These are phyloP conservation scores for Athene cunicularia DNA, from an alignment of 2,113 vertebrate species.

Conservation along the genomic window DNA sequence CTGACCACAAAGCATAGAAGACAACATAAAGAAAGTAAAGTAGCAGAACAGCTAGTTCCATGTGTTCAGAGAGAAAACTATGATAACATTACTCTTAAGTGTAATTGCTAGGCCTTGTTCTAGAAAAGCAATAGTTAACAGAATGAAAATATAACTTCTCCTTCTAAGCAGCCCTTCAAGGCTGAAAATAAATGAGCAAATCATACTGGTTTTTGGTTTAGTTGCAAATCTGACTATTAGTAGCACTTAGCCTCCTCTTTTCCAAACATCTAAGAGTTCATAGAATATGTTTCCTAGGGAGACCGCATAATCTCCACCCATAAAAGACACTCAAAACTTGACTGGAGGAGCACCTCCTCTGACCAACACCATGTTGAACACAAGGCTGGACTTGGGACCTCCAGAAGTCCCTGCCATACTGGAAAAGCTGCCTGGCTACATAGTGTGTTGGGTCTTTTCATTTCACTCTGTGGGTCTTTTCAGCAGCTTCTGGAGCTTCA, in stretches of 20 bases:
- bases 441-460: background rate
- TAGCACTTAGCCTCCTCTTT: background rate
- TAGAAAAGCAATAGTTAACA: background rate
- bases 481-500: background rate
- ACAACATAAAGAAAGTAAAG: background rate
- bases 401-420: background rate
- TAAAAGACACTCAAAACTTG: background rate
- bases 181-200: background rate
- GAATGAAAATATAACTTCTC: background rate
- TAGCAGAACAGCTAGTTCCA: background rate
- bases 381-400: background rate
- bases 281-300: accelerated
- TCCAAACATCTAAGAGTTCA: background rate
- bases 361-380: accelerated
- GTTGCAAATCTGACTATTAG: background rate
- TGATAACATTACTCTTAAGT: background rate
- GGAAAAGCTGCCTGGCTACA: background rate
- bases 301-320: background rate
- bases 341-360: background rate
- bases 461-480: background rate
- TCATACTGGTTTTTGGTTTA: background rate
- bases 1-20: background rate
- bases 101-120: background rate
- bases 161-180: background rate
- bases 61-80: background rate